These are phyloP conservation scores for Gila orcuttii DNA, from an alignment of 2,113 vertebrate genomes.

Conservation along the genomic window DNA sequence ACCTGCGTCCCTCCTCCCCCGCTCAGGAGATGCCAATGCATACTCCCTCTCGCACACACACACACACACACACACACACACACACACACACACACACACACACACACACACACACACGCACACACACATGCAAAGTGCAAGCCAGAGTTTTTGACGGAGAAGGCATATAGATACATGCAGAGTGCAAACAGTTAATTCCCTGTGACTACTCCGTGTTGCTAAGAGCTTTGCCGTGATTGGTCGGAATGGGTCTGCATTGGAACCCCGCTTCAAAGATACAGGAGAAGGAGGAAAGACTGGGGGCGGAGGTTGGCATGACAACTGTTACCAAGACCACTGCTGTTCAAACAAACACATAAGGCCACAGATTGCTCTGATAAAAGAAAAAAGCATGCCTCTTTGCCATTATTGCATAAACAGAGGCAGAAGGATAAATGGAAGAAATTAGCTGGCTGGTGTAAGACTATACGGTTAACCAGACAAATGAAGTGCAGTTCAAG, in stretches of 20 bases:
- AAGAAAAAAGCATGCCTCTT: conserved; percentile 53
- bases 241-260: conserved; percentile 64
- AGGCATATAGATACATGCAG: conserved; percentile 36
- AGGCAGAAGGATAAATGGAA: conserved; percentile 51
- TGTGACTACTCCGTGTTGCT: conserved; percentile 60
- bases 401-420: conserved; percentile 45
- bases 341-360: conserved; percentile 72
- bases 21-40: conserved; percentile 52
- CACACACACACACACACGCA: no score
- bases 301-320: conserved; percentile 70
- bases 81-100: no score
- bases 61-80: conserved; percentile 23
- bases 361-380: conserved; percentile 58
- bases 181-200: conserved; percentile 58
- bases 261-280: conserved; percentile 65
- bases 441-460: conserved; percentile 39
- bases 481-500: neutral
- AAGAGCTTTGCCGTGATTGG: conserved; percentile 63
- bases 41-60: conserved; percentile 32
- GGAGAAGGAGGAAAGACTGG: conserved; percentile 56
- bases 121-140: neutral
- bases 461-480: conserved; percentile 20
- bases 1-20: conserved; percentile 53
- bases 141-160: conserved; percentile 45
- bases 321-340: conserved; percentile 72